Percentiles rank a stretch among this genome's conserved stretches.
Evolutionary conservation across 2,113 vertebrate genomes (phyloP).

Genomic region (Amphilophus citrinellus): DNA sequence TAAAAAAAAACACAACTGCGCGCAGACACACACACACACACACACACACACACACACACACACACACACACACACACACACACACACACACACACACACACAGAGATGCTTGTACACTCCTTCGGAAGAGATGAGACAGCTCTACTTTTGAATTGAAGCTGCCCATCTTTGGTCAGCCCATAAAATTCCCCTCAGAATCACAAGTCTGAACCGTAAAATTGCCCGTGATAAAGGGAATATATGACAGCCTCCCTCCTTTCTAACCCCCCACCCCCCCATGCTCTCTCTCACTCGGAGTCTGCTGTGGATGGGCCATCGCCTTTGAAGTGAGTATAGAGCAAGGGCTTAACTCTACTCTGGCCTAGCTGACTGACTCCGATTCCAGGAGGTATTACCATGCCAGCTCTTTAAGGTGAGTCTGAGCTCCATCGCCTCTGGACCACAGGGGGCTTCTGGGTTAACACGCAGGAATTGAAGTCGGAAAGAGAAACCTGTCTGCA

Average conservation of each 20-base stretch:
- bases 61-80: neutral
- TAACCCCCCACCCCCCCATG: neutral
- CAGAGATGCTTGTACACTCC: conserved; percentile 32
- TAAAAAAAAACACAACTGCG: neutral
- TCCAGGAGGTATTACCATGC: conserved; percentile 67
- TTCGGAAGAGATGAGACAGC: conserved; percentile 63
- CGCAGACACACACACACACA: conserved; percentile 3
- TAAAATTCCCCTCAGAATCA: conserved; percentile 74
- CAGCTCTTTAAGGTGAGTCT: conserved; percentile 65
- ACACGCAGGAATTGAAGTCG: conserved; percentile 2
- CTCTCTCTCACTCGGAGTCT: conserved; percentile 46
- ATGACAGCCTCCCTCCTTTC: conserved; percentile 50
- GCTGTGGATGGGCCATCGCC: conserved; percentile 52
- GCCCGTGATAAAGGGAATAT: conserved; percentile 71
- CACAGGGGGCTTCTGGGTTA: conserved; percentile 44
- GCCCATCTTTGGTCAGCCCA: conserved; percentile 64
- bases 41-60: conserved; percentile 11
- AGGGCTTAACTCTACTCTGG: conserved; percentile 65
- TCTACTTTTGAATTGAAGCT: conserved; percentile 63
- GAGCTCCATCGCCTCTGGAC: conserved; percentile 40
- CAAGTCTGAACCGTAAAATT: conserved; percentile 72
- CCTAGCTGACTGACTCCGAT: conserved; percentile 59
- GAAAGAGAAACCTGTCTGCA: conserved; percentile 16
- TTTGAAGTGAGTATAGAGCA: conserved; percentile 70
- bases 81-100: conserved; percentile 9